Conservation (phyloP, 2,888 invertebrate species). For the Helleia helle region DNA sequence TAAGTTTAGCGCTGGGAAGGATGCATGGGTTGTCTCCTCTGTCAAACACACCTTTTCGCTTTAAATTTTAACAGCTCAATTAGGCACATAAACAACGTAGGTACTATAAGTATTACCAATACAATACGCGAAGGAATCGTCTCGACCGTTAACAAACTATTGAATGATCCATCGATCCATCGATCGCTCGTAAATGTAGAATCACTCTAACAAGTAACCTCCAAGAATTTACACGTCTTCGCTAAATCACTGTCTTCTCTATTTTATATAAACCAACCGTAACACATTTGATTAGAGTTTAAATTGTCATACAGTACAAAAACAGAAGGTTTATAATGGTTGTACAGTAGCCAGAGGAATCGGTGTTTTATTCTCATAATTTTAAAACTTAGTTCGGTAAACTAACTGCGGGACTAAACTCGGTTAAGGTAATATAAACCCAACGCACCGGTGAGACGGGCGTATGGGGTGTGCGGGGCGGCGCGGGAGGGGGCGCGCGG, state of each 20-base stretch:
- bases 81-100: too few species aligned
- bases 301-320: background rate
- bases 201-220: too few species aligned
- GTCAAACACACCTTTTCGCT: too few species aligned
- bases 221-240: conserved; percentile 25
- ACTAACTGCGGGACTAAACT: background rate
- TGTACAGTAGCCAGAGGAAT: conserved; percentile 2
- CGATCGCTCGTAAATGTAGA: too few species aligned
- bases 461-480: too few species aligned
- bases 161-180: too few species aligned
- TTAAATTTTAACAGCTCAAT: too few species aligned
- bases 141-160: too few species aligned
- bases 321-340: background rate
- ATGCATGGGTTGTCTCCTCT: too few species aligned
- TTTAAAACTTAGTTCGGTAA: conserved; percentile 2
- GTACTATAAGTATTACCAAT: too few species aligned
- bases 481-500: conserved; percentile 22
- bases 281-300: background rate
- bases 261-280: conserved; percentile 5
- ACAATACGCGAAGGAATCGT: too few species aligned
- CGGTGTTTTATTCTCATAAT: conserved; percentile 1
- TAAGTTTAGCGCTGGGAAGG: too few species aligned
- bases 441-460: conserved; percentile 15
- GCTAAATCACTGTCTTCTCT: conserved; percentile 23
- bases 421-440: background rate